Evolutionary conservation across 2,113 vertebrate species (phyloP), one percentile per base, ranked within the genome.

Genomic region (Numida meleagris): DNA sequence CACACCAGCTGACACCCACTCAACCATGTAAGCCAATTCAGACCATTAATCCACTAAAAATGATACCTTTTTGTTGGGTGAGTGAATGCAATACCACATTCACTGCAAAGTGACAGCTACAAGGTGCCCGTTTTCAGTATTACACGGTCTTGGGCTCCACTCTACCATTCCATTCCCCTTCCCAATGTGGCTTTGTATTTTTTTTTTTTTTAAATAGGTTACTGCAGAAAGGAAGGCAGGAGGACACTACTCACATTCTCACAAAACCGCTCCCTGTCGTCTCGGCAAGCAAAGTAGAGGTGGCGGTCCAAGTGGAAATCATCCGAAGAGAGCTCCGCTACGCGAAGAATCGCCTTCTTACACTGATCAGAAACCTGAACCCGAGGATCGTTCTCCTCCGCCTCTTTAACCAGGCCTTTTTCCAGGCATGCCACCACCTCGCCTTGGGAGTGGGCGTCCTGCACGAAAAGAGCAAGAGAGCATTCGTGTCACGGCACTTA

Each of bases 381-480:
- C 8, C 95, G 97, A 10, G 98, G 97, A 5, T 97, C 96, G 27
- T 94, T 97, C 83, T 99, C 98, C 96, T 99, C 99, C 0, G 97
- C 99, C 90, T 99, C 99, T 36, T 98, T 98, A 11, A 99, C 98
- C 82, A 99, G 95, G 27, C 98, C 99, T 88, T 99, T 99, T 95
- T 99, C 99, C 97, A 99, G 97, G 92, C 99, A 99, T 4, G 99
- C 98, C 5, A 99, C 99, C 84, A 99, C 99, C 79, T 99, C 99
- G 5, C 99, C 99, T 95, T 99, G 99, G 7, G 99, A 99, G 96
- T 99, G 99, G 79, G 99, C 72, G 93, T 99, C 99, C 99, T 99
- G 91, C 21, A 77, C 0, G 33, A 91, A 19, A 75, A 63, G 20
- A 80, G 38, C 23, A n/a, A 74, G 42, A 63, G 15, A 40, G n/a